Conservation (phyloP, 1,140 invertebrate genomes). For the Drosophila insularis region DNA sequence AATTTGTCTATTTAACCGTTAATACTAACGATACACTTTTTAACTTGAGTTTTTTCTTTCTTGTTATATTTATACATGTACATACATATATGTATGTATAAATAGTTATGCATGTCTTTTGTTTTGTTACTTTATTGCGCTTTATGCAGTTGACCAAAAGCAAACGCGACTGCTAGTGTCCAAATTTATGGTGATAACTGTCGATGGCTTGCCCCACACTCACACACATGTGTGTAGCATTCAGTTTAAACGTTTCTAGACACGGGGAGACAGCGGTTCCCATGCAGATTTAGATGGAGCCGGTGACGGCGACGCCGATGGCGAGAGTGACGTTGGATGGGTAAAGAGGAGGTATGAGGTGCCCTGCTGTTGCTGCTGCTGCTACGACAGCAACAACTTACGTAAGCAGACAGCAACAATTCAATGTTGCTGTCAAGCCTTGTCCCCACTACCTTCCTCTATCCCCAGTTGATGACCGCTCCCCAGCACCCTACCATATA, state of each 20-base stretch:
- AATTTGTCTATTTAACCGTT: slow-evolving; percentile 69
- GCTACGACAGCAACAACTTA: slow-evolving; percentile 19
- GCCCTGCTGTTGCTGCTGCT: slow-evolving; percentile 50
- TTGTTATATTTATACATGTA: neutral
- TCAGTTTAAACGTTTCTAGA: slow-evolving; percentile 68
- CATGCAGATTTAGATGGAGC: neutral
- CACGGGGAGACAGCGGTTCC: slow-evolving; percentile 39
- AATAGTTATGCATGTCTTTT: neutral
- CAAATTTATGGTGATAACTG: slow-evolving; percentile 82
- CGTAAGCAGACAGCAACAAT: slow-evolving; percentile 44
- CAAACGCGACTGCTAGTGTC: slow-evolving; percentile 55
- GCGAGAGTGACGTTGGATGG: neutral
- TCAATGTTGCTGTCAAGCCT: slow-evolving; percentile 73
- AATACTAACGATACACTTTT: slow-evolving; percentile 50
- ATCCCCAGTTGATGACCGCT: slow-evolving; percentile 8
- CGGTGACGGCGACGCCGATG: neutral
- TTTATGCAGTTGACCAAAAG: slow-evolving; percentile 58
- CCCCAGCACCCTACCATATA: slow-evolving; percentile 10
- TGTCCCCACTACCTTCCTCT: slow-evolving; percentile 30
- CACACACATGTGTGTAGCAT: slow-evolving; percentile 27
- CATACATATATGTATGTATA: neutral
- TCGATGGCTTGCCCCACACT: slow-evolving; percentile 69
- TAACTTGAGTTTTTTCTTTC: too few relatives aligned
- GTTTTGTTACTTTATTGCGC: neutral
- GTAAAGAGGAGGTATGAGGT: slow-evolving; percentile 30